A percentile compares a stretch with the other conserved stretches of the same genome.
phyloP scores from a whole-genome alignment of 2,113 vertebrate genomes.

The Eclectus roratus region DNA sequence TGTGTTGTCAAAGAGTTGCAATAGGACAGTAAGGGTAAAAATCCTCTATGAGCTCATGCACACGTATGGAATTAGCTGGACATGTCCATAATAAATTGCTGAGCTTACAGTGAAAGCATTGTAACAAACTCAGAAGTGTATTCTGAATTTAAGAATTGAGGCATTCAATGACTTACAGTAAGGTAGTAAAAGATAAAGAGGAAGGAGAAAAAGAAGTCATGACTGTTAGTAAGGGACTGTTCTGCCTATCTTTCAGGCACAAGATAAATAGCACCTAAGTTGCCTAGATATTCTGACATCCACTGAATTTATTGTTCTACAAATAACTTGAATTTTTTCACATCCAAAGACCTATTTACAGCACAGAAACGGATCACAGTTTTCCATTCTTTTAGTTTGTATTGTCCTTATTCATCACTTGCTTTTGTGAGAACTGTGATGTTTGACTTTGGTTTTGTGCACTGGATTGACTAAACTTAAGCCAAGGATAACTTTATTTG shows the following conservation, averaged over 20 bases:
- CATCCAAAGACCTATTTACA: conserved; percentile 9
- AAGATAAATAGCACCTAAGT: conserved; percentile 25
- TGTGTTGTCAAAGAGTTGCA: background rate
- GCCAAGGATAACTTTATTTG: background rate
- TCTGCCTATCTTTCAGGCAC: conserved; percentile 10
- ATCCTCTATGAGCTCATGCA: background rate
- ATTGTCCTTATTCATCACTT: conserved; percentile 43
- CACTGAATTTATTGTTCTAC: conserved; percentile 34
- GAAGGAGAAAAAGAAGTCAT: background rate
- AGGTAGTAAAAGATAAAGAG: background rate
- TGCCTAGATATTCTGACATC: conserved; percentile 26
- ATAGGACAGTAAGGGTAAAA: background rate
- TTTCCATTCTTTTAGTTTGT: conserved; percentile 22
- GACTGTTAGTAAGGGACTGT: background rate
- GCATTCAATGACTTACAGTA: background rate
- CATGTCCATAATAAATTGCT: background rate
- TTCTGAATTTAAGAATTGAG: background rate
- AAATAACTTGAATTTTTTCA: conserved; percentile 42
- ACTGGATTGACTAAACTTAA: conserved; percentile 20
- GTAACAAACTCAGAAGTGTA: background rate
- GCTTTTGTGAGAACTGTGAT: background rate
- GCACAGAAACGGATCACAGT: background rate
- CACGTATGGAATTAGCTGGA: rapidly evolving
- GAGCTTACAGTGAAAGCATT: background rate
- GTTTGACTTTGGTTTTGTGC: conserved; percentile 32